Percentiles rank a stretch among this genome's conserved stretches.
Evolutionary conservation across 2,888 invertebrate species (phyloP).

Genomic region (Amblyjoppa fuscipennis): DNA sequence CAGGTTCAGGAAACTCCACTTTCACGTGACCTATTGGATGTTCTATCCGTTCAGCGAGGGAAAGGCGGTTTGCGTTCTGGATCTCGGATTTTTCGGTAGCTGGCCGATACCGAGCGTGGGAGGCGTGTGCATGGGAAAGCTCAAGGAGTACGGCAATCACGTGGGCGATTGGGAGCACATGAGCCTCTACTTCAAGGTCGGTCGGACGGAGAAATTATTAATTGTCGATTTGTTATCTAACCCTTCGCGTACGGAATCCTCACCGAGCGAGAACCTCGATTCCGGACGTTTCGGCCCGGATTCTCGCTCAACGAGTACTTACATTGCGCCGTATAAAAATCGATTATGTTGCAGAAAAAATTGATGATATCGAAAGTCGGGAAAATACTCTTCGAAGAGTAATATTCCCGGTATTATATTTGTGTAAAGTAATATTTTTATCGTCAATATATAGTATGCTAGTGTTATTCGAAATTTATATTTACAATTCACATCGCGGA

Average conservation of each 20-base stretch:
- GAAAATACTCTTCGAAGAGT: too few relatives aligned
- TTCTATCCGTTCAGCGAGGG: slow-evolving; percentile 90
- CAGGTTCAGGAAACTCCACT: slow-evolving; percentile 82
- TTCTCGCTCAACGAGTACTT: too few relatives aligned
- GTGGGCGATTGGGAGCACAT: slow-evolving; percentile 91
- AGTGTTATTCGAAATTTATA: too few relatives aligned
- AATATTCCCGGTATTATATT: too few relatives aligned
- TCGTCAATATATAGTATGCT: too few relatives aligned
- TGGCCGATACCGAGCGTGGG: slow-evolving; percentile 88
- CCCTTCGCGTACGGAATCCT: too few relatives aligned
- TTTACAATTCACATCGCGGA: too few relatives aligned
- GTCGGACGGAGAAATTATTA: not conserved
- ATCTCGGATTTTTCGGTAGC: slow-evolving; percentile 86
- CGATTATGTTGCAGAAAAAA: not conserved
- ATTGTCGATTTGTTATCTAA: not conserved
- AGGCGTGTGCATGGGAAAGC: slow-evolving; percentile 87
- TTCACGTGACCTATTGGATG: slow-evolving; percentile 90
- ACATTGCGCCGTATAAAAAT: too few relatives aligned
- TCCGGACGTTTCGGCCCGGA: too few relatives aligned
- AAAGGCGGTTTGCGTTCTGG: slow-evolving; percentile 86
- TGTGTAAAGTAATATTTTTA: too few relatives aligned
- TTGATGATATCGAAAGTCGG: not conserved
- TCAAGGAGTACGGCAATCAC: slow-evolving; percentile 88
- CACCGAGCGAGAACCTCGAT: too few relatives aligned
- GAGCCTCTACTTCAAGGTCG: slow-evolving; percentile 87